These are phyloP conservation scores for Camelus dromedarius DNA, from an alignment of 2,113 vertebrate genomes.

Conservation along the genomic window DNA sequence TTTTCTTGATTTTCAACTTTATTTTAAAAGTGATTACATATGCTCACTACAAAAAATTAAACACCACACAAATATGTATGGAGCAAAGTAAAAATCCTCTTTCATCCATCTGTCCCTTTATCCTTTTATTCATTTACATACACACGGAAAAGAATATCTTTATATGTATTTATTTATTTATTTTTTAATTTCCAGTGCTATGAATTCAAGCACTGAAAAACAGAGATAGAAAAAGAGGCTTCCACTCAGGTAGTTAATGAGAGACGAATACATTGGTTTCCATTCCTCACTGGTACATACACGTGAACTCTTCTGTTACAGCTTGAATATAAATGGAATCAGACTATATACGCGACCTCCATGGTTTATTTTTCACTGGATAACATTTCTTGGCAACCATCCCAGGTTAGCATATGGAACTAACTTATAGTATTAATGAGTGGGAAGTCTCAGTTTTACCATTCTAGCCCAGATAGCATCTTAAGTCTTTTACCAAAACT, in stretches of 20 bases:
- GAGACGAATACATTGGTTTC: background rate
- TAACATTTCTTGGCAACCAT: slow-evolving; percentile 43
- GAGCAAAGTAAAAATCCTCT: background rate
- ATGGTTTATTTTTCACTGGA: background rate
- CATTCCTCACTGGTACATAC: background rate
- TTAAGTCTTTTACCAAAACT: slow-evolving; percentile 24
- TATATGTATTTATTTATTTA: background rate
- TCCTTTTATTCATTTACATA: background rate
- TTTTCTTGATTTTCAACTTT: background rate
- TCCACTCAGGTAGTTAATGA: background rate
- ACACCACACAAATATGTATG: background rate
- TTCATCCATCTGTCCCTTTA: background rate
- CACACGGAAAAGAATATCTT: background rate
- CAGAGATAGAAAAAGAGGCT: background rate
- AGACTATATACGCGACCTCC: background rate
- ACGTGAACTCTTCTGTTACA: background rate
- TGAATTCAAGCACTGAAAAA: background rate
- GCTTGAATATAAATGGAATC: background rate
- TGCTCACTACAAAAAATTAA: slow-evolving; percentile 26
- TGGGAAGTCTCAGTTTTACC: slow-evolving; percentile 3
- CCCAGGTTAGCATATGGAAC: slow-evolving; percentile 2
- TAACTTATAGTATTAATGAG: background rate
- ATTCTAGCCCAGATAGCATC: background rate
- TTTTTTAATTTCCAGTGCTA: background rate
- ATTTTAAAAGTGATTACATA: slow-evolving; percentile 10